phyloP scores from a whole-genome alignment of 2,797 vertebrate species.

The Darevskia mixta region DNA sequence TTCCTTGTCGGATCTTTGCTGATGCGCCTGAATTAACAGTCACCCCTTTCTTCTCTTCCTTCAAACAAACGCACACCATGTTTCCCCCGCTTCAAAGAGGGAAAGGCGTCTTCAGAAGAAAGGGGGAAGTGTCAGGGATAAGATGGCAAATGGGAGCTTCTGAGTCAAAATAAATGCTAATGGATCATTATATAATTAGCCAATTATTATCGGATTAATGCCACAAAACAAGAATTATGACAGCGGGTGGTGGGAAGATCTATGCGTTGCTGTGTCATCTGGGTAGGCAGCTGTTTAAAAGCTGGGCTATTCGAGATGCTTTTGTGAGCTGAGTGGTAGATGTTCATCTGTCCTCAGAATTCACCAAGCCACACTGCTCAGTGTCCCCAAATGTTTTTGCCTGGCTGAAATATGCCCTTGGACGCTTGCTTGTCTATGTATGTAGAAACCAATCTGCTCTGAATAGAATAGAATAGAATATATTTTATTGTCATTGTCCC shows the following conservation, averaged over 20 bases:
- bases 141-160: background rate
- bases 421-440: no score
- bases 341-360: no score
- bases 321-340: background rate
- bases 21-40: background rate
- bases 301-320: background rate
- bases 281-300: background rate
- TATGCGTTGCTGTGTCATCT: background rate
- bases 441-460: no score
- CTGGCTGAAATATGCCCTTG: no score
- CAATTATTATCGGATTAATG: conserved; percentile 25
- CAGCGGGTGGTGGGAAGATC: conserved; percentile 27
- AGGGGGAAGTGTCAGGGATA: background rate
- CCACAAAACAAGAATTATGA: background rate
- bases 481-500: no score
- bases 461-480: no score
- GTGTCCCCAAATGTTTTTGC: no score
- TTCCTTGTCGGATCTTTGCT: background rate
- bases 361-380: no score
- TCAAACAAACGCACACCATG: background rate
- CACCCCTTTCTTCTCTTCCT: conserved; percentile 25
- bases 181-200: conserved; percentile 17
- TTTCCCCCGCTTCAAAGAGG: background rate
- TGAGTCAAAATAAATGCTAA: background rate
- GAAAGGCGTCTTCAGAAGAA: conserved; percentile 15